These are phyloP conservation scores for Scomber scombrus DNA, from an alignment of 2,113 vertebrate genomes.

Conservation along the genomic window DNA sequence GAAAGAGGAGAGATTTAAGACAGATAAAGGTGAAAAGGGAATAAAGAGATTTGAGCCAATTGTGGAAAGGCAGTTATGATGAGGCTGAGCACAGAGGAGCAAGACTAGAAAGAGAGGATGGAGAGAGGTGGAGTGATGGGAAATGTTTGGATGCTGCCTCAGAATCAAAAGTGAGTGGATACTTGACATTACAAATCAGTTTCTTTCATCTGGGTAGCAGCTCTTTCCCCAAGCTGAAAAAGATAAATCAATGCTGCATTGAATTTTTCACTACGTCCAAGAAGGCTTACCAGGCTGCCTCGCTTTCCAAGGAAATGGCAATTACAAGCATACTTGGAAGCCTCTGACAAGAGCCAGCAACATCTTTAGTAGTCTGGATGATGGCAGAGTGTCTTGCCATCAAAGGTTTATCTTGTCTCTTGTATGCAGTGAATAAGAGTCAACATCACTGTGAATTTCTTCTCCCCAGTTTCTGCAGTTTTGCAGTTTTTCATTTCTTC, in stretches of 20 bases:
- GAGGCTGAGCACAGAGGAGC: constrained; percentile 1
- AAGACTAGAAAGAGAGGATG: not conserved
- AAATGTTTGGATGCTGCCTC: constrained; percentile 21
- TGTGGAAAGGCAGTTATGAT: constrained; percentile 24
- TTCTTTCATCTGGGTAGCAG: constrained; percentile 15
- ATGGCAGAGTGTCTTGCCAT: constrained; percentile 17
- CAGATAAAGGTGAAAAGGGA: constrained; percentile 29
- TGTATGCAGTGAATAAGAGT: constrained; percentile 11
- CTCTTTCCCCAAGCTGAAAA: constrained; percentile 23
- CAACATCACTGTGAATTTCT: not conserved
- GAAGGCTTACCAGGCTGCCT: constrained; percentile 30
- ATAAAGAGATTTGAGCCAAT: constrained; percentile 38
- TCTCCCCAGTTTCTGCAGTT: not conserved
- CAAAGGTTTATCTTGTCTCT: constrained; percentile 22
- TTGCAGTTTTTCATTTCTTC: not conserved
- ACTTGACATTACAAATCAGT: not conserved
- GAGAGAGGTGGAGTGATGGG: constrained; percentile 5
- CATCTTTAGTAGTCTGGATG: constrained; percentile 8
- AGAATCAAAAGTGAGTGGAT: constrained; percentile 5
- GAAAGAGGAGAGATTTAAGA: constrained; percentile 44
- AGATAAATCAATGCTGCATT: constrained; percentile 33
- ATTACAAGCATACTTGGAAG: constrained; percentile 25
- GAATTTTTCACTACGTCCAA: constrained; percentile 18
- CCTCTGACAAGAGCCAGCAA: constrained; percentile 42
- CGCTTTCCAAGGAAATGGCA: constrained; percentile 20